Evolutionary conservation across 2,797 vertebrate species (phyloP), one percentile per base, ranked within the genome.

Genomic region (Onychomys leucogaster): DNA sequence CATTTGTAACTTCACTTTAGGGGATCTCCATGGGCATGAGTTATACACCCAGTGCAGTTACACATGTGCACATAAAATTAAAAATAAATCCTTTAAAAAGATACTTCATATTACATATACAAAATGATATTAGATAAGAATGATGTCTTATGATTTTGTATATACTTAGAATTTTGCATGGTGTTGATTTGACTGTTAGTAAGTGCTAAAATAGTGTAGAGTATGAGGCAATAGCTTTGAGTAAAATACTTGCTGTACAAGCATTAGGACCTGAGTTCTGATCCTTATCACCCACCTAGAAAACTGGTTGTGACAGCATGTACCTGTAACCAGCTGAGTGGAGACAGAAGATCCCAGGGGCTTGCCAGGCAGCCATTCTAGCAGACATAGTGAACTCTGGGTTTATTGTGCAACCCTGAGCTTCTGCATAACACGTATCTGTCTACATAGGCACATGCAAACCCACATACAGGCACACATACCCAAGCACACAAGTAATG

Each of bases 141-240:
- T 83, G 14, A 25, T 81, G 29, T 94, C 23, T 95, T 88, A 63
- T 34, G 43, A 46, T 89, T 93, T 83, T 95, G 6, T 73, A 76
- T 80, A 32, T 16, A 92, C 52, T 34, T 83, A 76, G 25, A 43
- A 94, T 91, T 93, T 95, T 93, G 9, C 37, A 87, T 41, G 73
- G 6, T 84, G 8, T 17, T 83, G 37, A 23, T 46, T 85, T 83
- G 23, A 9, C 43, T 59, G 65, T 49, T 37, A 76, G 34, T 63
- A 83, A 37, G 14, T 90, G 0, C 52, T 76, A 69, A 81, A 59
- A 86, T 87, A 93, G 92, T 89, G 8, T n/a, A 77, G 25, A 17
- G 17, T 76, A n/a, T 73, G 25, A 73, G 25, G 85, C 14, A 41
- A 7, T 87, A 73, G 25, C 25, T 57, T n/a, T 73, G 85, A 57